Conservation (phyloP, 2,113 vertebrate genomes). For the Suricata suricatta region DNA sequence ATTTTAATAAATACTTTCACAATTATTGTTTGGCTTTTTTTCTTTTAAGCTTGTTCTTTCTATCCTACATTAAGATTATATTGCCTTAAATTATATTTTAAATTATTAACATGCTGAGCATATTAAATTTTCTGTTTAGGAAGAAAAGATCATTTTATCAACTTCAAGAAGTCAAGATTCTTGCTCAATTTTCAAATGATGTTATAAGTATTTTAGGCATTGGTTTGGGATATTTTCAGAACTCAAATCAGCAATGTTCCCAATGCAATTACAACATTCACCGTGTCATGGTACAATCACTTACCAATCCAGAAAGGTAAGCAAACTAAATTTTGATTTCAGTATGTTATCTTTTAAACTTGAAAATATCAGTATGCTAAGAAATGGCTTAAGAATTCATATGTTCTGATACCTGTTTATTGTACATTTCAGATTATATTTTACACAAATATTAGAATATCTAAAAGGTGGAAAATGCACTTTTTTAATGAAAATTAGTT, state of each 20-base stretch:
- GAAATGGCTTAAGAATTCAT: not conserved
- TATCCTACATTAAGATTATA: not conserved
- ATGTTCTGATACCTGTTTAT: not conserved
- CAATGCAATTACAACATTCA: constrained; percentile 29
- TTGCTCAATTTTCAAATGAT: constrained; percentile 67
- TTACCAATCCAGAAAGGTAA: constrained; percentile 78
- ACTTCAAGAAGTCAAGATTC: constrained; percentile 68
- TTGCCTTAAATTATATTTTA: not conserved
- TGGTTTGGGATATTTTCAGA: constrained; percentile 55
- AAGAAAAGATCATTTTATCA: constrained; percentile 48
- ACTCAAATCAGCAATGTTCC: not conserved
- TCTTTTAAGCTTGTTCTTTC: not conserved
- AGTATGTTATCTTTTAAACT: not conserved
- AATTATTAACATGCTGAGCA: not conserved
- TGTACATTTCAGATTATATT: not conserved
- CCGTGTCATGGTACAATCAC: constrained; percentile 66
- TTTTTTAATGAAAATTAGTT: constrained; percentile 71
- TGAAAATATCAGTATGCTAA: not conserved
- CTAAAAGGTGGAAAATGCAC: not conserved
- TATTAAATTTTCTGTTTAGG: constrained; percentile 61
- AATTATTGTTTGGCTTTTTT: not conserved
- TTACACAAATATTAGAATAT: not conserved
- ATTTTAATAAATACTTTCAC: not conserved
- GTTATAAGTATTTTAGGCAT: constrained; percentile 63
- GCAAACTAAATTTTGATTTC: not conserved